Conservation (phyloP, 2,113 vertebrate species). For the Neolamprologus sp. region DNA sequence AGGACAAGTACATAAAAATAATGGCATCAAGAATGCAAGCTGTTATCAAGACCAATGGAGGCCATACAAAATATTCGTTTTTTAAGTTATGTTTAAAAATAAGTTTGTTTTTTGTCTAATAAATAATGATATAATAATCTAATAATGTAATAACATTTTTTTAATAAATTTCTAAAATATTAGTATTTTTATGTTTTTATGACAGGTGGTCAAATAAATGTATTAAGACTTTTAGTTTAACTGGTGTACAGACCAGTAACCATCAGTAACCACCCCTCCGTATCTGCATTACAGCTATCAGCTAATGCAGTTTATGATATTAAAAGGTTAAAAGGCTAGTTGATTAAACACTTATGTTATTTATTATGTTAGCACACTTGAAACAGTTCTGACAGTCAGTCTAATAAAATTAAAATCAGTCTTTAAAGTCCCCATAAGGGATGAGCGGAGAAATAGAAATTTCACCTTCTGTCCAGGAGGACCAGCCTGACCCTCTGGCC, state of each 20-base stretch:
- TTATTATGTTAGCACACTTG: neutral
- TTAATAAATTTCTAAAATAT: rapidly evolving
- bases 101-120: neutral
- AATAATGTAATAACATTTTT: neutral
- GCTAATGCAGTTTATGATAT: neutral
- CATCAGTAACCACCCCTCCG: neutral
- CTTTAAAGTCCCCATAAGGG: neutral
- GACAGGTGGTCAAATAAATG: neutral
- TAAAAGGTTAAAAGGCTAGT: neutral
- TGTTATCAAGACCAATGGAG: neutral
- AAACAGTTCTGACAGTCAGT: neutral
- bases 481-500: constrained; percentile 80
- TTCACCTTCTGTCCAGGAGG: constrained; percentile 80
- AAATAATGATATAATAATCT: neutral
- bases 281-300: neutral
- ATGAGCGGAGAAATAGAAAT: neutral
- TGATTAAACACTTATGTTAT: neutral
- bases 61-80: neutral
- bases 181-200: neutral
- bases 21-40: neutral
- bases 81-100: neutral
- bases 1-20: neutral
- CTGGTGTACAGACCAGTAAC: neutral
- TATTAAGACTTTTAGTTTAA: neutral
- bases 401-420: neutral